Evolutionary conservation across 2,113 vertebrate species (phyloP), one percentile per base, ranked within the genome.

Genomic region (Scalopus aquaticus): DNA sequence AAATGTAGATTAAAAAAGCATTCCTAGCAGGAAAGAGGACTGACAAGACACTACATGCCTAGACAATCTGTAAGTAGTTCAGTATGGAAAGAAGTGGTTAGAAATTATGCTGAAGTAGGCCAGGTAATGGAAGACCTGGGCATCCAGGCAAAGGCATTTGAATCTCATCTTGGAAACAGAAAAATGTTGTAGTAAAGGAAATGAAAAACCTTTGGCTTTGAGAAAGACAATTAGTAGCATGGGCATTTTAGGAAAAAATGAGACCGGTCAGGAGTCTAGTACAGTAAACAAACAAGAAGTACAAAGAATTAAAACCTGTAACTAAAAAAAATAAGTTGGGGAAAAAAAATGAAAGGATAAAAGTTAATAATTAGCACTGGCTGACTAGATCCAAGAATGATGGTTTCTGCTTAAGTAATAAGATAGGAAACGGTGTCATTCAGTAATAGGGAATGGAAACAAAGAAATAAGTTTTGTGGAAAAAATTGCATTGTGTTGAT

Each of bases 321-420:
- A 90, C 51, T 87, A 79, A 94, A 37, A 82, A 76, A 93, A 90
- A 51, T 5, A 89, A 90, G 54, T 16, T 35, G 30, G 22, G 22
- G 35, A 28, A 32, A 37, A 69, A 70, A 89, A 82, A 39, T n/a
- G 8, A 83, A 82, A 80, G 35, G 46, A 11, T 62, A 81, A 80
- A 86, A 5, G 8, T 51, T 42, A 15, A 82, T 90, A 16, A 88
- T 73, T 76, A 92, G 70, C 44, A 8, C 46, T 76, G 26, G 83
- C 54, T 95, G 46, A 74, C 9, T 32, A 74, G 32, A 42, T 78
- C 35, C 32, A 56, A 96, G 76, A 90, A 81, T 85, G 37, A 78
- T 89, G 30, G 49, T 92, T 96, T 92, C 85, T 96, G 49, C n/a
- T 24, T 87, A 89, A 96, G 49, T 93, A 76, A 85, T n/a, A 93